Evolutionary conservation across 2,888 invertebrate species (phyloP), one percentile per base, ranked within the genome.

Genomic region (Exocentrus adspersus): DNA sequence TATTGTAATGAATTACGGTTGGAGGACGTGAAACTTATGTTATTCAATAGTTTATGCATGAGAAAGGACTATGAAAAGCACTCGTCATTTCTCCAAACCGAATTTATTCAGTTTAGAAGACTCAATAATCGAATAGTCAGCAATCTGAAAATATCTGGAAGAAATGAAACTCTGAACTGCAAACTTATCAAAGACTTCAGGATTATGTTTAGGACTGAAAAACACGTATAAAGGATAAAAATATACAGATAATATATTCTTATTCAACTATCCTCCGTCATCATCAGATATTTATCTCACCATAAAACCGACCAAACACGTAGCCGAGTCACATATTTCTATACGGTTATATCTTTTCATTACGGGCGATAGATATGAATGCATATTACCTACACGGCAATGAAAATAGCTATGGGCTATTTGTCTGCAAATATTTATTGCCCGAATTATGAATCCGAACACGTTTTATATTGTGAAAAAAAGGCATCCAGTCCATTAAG

Each of bases 1-100:
- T 32, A 28, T 51, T 62, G 65, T 62, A 65, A 68, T 62, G 58
- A 51, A 46, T 68, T 64, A 50, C 65, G 61, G 65, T 68, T 68
- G 57, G 58, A 54, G 54, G 64, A 68, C 63, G 67, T 62, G 65
- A 67, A 46, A 53, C 17, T 12, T 14, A 21, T 14, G 53, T 53
- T 53, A 53, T 52, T 53, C 52, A 28, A 57, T 60, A 60, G 19
- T 10, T 12, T 17, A 21, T 7, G n/a, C 48, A 41, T 63, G 51
- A 20, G 37, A 45, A 46, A 19, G 17, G 7, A n/a, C 9, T 41
- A 30, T 24, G 4, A 5, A 24, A 24, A 5, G 24, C 24, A 24
- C n/a, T n/a, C n/a, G n/a, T n/a, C n/a, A n/a, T n/a, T n/a, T n/a
- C n/a, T n/a, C n/a, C n/a, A n/a, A n/a, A n/a, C n/a, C n/a, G n/a